Evolutionary conservation across 2,797 vertebrate genomes (phyloP).

Genomic region (Esox lucius): DNA sequence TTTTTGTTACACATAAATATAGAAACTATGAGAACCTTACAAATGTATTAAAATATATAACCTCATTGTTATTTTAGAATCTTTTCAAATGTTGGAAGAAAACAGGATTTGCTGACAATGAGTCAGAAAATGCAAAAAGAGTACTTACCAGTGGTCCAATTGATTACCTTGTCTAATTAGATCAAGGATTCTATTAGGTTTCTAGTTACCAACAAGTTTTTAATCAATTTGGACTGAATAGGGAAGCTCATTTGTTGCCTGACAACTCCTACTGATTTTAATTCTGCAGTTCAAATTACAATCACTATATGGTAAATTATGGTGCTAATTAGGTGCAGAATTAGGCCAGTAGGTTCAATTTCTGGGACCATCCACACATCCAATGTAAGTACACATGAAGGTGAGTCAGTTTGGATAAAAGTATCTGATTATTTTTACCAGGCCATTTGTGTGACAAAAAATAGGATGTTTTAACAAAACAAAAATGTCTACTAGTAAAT

Average conservation of each 20-base stretch:
- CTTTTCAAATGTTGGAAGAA: neutral
- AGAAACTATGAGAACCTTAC: neutral
- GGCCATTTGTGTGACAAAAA: too few relatives aligned
- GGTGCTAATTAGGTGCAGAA: too few relatives aligned
- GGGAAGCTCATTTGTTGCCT: neutral
- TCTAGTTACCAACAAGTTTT: neutral
- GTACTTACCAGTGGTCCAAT: neutral
- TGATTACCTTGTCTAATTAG: neutral
- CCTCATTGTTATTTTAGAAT: neutral
- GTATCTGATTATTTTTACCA: too few relatives aligned
- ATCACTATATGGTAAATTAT: too few relatives aligned
- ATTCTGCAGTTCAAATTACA: too few relatives aligned
- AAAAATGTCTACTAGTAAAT: neutral
- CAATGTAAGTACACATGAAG: too few relatives aligned
- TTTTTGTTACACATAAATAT: neutral
- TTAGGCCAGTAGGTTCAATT: too few relatives aligned
- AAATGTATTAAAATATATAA: neutral
- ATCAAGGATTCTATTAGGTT: neutral
- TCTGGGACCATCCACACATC: too few relatives aligned
- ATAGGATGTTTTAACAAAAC: neutral
- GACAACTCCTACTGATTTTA: too few relatives aligned
- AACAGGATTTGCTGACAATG: neutral
- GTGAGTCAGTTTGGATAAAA: too few relatives aligned
- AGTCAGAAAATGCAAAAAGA: neutral
- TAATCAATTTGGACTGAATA: neutral